Evolutionary conservation across 2,888 invertebrate genomes (phyloP), one percentile per base, ranked within the genome.

Genomic region (Drosophila tripunctata): DNA sequence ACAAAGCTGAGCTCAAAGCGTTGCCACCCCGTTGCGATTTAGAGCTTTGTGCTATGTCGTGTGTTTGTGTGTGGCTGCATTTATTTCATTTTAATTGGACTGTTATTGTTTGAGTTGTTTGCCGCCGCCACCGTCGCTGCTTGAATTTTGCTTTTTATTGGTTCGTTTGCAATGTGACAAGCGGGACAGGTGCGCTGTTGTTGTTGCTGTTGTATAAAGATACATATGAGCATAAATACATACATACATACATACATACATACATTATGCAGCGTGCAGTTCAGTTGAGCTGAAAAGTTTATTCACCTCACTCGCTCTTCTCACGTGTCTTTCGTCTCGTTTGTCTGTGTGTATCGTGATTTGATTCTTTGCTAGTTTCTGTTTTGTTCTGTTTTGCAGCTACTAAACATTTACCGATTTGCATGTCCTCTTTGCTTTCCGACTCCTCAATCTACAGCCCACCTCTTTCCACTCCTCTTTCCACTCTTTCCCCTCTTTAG

Each of bases 251-350:
- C 12, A 27, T 17, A 19, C 12, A 8, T 50, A 38, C 67, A 24
- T 63, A n/a, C 27, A 27, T 43, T 27, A 27, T 10, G 48, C 44
- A 44, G 30, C 17, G 15, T 10, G 48, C 44, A 44, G 30, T 77
- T 67, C 69, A 69, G 35, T 71, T 76, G 74, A n/a, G n/a, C 50
- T 67, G 64, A 57, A 84, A 77, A 73, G 81, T 85, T 81, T 81
- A 81, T 81, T 81, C 85, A 81, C 79, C 81, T 85, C 67, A 80
- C 74, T 74, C 66, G 66, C 85, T 85, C 85, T 81, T 85, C 85
- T 81, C 82, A 85, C 77, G 75, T 78, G 85, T 76, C 52, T 45
- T 47, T 36, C 24, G 12, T 60, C 21, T 48, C 36, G 31, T 36
- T 15, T 47, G 12, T 67, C 10, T 57, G 36, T 67, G 8, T 54